Evolutionary conservation across 2,113 vertebrate genomes (phyloP).

Genomic region (Urocolius indicus): DNA sequence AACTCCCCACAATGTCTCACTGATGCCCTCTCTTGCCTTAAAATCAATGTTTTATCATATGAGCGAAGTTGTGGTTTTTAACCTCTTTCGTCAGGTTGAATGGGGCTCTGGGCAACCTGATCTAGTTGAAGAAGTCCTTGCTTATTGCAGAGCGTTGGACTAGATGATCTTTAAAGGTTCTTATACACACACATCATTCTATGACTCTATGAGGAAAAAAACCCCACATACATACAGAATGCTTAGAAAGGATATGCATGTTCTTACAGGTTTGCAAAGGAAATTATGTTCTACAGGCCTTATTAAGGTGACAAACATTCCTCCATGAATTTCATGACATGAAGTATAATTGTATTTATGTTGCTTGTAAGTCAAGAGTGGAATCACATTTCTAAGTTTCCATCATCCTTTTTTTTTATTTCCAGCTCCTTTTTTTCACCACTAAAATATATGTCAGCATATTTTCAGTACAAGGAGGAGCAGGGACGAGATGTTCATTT

Average conservation of each 20-base stretch:
- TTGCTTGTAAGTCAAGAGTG: background rate
- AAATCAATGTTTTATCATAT: background rate
- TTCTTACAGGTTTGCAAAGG: background rate
- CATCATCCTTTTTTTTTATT: background rate
- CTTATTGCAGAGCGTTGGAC: background rate
- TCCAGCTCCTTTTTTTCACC: background rate
- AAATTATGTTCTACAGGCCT: background rate
- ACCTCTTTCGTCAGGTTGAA: background rate
- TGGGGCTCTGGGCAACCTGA: background rate
- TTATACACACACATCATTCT: background rate
- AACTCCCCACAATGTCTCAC: background rate
- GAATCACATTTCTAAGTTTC: background rate
- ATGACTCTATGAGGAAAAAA: background rate
- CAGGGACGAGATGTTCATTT: background rate
- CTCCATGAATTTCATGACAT: background rate
- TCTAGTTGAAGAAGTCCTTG: background rate
- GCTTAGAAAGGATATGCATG: background rate
- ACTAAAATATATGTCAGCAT: background rate
- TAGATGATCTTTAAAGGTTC: background rate
- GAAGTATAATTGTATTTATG: background rate
- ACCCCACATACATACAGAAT: background rate
- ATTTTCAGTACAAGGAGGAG: background rate
- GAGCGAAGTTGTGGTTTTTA: background rate
- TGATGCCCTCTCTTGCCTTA: background rate
- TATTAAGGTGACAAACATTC: background rate